Base-by-base conservation (phyloP, 2,797 vertebrate species). In the Cottoperca gobio region DNA sequence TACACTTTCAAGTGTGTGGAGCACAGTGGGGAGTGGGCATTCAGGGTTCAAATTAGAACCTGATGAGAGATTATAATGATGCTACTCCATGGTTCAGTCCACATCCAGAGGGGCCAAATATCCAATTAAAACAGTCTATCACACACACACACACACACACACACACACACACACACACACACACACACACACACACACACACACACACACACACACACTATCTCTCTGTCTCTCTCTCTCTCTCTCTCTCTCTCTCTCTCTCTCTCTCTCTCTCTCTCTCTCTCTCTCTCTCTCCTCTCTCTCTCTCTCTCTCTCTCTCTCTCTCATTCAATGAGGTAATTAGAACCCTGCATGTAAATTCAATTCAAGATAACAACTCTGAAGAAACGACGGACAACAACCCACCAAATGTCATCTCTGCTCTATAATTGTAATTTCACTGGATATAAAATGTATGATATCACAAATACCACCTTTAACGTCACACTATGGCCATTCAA, bases 81-180 rank as follows among this genome's bases (percentile, higher is more conserved):
- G 85, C 89, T 79, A 78, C 78, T 88, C 86, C 86, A 89, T 85
- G 87, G 88, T 90, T 92, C 90, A 92, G 86, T 92, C 92, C 88
- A 94, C 92, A 93, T 93, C 93, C 94, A 93, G 89, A 93, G 93
- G 93, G 89, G 92, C 90, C 90, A 94, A 93, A 94, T 94, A 92
- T 91, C 92, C 92, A 95, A 95, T 95, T 95, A 95, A 91, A 91
- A 84, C 86, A 77, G 71, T 89, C 81, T 78, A 57, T 88, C 76
- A 49, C n/a, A n/a, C n/a, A n/a, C n/a, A n/a, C n/a, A n/a, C n/a
- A n/a, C n/a, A n/a, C n/a, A n/a, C n/a, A n/a, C n/a, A n/a, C n/a
- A n/a, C n/a, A n/a, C n/a, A n/a, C n/a, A n/a, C 76, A 49, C n/a
- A n/a, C n/a, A n/a, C n/a, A n/a, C n/a, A n/a, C n/a, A n/a, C n/a